Conservation (phyloP, 2,113 vertebrate species). For the Malaclemys terrapin region DNA sequence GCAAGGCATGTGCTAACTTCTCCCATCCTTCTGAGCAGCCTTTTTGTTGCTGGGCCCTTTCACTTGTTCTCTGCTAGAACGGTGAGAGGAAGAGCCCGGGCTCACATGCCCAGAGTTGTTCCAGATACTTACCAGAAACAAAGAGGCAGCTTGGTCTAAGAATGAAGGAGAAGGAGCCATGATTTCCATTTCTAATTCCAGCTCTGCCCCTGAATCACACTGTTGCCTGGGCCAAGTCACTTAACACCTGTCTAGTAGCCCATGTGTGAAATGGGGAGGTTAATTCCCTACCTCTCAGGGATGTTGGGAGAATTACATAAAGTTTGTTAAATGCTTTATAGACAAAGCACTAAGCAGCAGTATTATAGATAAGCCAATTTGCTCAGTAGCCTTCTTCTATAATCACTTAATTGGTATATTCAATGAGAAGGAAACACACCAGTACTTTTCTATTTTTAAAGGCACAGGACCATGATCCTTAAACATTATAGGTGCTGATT, state of each 20-base stretch:
- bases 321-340: neutral
- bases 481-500: neutral
- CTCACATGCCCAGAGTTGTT: neutral
- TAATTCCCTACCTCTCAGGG: neutral
- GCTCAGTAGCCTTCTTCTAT: neutral
- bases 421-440: neutral
- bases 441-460: neutral
- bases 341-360: neutral
- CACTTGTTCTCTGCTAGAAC: neutral
- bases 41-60: conserved; percentile 35
- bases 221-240: neutral
- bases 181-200: neutral
- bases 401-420: neutral
- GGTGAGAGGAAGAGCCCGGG: neutral
- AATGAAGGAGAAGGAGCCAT: neutral
- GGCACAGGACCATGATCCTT: neutral
- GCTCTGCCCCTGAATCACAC: neutral
- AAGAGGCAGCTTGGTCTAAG: conserved; percentile 1
- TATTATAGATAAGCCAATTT: neutral
- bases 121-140: neutral
- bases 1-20: neutral
- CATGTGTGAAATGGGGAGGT: neutral
- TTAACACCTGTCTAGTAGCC: neutral
- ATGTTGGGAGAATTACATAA: neutral
- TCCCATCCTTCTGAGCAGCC: neutral